Evolutionary conservation across 1,140 invertebrate species (phyloP), one percentile per base, ranked within the genome.

Genomic region (Chymomyza costata): DNA sequence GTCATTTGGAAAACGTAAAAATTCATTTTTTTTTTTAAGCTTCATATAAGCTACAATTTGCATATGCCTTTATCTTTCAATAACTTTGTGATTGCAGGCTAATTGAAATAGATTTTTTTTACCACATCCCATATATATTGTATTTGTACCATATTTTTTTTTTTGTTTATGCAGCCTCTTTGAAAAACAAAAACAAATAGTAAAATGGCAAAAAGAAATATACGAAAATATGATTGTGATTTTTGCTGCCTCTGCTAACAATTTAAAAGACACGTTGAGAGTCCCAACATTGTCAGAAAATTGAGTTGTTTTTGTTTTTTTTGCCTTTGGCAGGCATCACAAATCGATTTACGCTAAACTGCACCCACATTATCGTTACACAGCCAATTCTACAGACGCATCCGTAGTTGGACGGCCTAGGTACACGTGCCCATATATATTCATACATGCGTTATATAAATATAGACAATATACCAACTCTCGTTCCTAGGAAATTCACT

Each of bases 341-440:
- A 11, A 34, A 21, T 37, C 45, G 19, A 19, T 35, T 34, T 35
- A 47, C 35, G 31, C 8, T 16, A 16, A 17, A 47, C 25, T 49
- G 21, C 21, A 40, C 47, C 47, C 37, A 50, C 28, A 21, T 17
- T 39, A n/a, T n/a, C 10, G 14, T 13, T 37, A 2, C 31, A 17
- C 10, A 15, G 16, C 19, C 16, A n/a, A 18, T 38, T 38, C 3
- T 38, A 13, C 25, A 28, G 18, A 57, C 47, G 56, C 59, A 62
- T 17, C 31, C 34, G 21, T 18, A 57, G 38, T 45, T 21, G n/a
- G 38, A 44, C 35, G 43, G 25, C 25, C 45, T 61, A 56, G 56
- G 54, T 56, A 41, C 46, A 38, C 43, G 39, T 31, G 19, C 25
- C 31, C 17, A 40, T 21, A 13, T 17, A 34, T 0, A 2, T 19